phyloP scores from a whole-genome alignment of 2,797 vertebrate species.

The Amniataba percoides region DNA sequence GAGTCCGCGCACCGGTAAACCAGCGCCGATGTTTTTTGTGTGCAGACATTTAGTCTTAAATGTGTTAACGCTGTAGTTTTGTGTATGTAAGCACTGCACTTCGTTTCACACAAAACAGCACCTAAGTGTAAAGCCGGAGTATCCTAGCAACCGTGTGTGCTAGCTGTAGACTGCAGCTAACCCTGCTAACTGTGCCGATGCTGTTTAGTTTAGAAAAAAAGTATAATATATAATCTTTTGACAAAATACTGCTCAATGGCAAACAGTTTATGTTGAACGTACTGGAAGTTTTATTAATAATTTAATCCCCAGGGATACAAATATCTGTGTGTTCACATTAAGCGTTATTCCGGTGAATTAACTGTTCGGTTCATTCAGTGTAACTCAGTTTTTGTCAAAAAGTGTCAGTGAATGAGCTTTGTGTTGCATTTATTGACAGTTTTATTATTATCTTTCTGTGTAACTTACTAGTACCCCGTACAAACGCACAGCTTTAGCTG shows the following conservation, averaged over 20 bases:
- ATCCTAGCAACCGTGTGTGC: neutral
- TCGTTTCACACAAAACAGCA: neutral
- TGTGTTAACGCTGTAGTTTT: rapidly evolving
- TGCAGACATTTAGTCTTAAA: neutral
- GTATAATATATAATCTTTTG: no score
- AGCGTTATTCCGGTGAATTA: neutral
- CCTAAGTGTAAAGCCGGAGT: neutral
- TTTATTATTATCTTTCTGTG: no score
- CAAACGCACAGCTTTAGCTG: neutral
- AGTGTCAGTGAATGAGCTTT: no score
- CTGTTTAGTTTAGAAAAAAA: neutral
- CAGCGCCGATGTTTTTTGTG: no score
- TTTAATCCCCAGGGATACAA: rapidly evolving
- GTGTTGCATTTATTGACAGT: no score
- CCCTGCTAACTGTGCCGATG: neutral
- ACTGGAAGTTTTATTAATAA: neutral
- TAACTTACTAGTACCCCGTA: no score
- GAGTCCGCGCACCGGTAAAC: slow-evolving; percentile 5
- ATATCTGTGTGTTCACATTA: no score
- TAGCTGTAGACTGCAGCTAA: neutral
- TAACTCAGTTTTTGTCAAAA: no score
- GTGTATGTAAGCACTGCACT: rapidly evolving
- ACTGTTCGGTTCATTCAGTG: neutral
- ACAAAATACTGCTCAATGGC: neutral
- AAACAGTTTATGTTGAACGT: neutral